Percentiles rank a stretch among this genome's conserved stretches.
These are phyloP conservation scores for Eleginops maclovinus DNA, from an alignment of 2,113 vertebrate species.

Conservation along the genomic window DNA sequence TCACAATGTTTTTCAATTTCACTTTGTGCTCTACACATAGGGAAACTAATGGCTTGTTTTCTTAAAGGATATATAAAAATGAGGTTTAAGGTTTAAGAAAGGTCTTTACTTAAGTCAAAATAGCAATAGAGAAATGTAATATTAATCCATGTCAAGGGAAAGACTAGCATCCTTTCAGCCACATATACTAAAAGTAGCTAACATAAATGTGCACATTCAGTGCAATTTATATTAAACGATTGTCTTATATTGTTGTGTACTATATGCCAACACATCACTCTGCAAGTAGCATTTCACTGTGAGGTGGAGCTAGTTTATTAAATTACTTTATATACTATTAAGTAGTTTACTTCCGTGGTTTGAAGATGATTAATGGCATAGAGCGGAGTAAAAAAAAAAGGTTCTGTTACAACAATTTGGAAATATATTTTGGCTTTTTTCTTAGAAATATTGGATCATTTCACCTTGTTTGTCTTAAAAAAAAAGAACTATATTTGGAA, in stretches of 20 bases:
- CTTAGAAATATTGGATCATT: not conserved
- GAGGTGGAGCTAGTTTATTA: not conserved
- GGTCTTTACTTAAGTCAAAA: not conserved
- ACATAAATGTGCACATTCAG: too few relatives aligned
- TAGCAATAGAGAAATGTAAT: not conserved
- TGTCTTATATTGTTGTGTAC: too few relatives aligned
- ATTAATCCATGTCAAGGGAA: not conserved
- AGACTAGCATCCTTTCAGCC: too few relatives aligned
- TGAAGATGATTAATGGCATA: not conserved
- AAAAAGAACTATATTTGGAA: not conserved
- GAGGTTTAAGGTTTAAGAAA: too few relatives aligned
- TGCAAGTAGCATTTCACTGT: not conserved
- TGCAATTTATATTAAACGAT: too few relatives aligned
- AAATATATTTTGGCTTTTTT: not conserved
- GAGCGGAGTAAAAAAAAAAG: not conserved
- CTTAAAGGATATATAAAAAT: not conserved
- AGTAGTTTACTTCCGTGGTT: not conserved
- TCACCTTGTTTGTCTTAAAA: too few relatives aligned
- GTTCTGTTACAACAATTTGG: not conserved
- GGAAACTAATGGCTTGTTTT: slow-evolving; percentile 18
- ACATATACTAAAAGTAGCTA: too few relatives aligned
- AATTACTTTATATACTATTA: not conserved
- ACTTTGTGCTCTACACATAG: not conserved
- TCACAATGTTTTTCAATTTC: slow-evolving; percentile 33
- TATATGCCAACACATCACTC: too few relatives aligned